Conservation (phyloP, 2,888 invertebrate genomes). For the Metallyticus violacea region DNA sequence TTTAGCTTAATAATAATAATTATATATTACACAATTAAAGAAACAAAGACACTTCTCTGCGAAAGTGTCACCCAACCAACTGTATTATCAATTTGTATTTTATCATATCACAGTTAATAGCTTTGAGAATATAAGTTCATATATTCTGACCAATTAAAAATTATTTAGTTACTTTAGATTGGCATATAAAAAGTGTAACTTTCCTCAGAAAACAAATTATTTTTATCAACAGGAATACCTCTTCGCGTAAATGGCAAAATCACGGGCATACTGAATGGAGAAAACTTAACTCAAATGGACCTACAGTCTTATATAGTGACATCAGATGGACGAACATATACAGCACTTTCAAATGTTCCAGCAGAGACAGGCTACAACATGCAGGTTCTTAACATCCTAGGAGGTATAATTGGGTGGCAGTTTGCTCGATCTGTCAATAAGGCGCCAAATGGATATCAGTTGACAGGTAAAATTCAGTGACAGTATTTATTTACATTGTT, state of each 20-base stretch:
- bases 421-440: slow-evolving; percentile 78
- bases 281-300: slow-evolving; percentile 69
- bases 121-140: too few species aligned
- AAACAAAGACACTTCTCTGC: too few species aligned
- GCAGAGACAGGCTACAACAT: slow-evolving; percentile 71
- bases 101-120: too few species aligned
- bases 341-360: slow-evolving; percentile 82
- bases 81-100: too few species aligned
- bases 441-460: slow-evolving; percentile 85
- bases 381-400: slow-evolving; percentile 79
- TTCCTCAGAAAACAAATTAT: too few species aligned
- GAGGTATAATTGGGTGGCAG: slow-evolving; percentile 87
- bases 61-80: too few species aligned
- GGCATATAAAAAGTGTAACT: too few species aligned
- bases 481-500: slow-evolving; percentile 7
- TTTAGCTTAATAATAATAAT: too few species aligned
- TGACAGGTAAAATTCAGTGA: slow-evolving; percentile 59
- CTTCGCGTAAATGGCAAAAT: slow-evolving; percentile 86
- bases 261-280: slow-evolving; percentile 78
- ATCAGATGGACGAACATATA: slow-evolving; percentile 82
- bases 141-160: too few species aligned
- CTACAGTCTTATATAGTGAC: slow-evolving; percentile 91
- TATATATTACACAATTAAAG: too few species aligned
- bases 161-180: too few species aligned
- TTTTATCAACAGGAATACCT: slow-evolving; percentile 62